phyloP scores from a whole-genome alignment of 2,113 vertebrate species.

The Brachirus orientalis region DNA sequence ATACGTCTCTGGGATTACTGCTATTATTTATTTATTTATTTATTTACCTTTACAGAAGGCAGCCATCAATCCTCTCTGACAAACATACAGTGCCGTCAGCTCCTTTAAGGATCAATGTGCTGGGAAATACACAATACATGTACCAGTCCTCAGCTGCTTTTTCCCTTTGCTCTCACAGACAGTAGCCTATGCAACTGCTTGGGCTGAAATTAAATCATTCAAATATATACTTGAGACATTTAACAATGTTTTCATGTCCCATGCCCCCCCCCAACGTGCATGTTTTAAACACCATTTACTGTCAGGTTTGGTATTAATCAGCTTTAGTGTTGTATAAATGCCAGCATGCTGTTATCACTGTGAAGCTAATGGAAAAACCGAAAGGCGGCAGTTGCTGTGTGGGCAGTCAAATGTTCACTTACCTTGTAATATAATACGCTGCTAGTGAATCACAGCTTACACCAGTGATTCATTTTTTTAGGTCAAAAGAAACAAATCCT shows the following conservation, averaged over 20 bases:
- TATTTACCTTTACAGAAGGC: constrained; percentile 73
- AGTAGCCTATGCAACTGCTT: constrained; percentile 53
- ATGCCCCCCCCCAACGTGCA: constrained; percentile 33
- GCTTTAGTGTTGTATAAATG: constrained; percentile 66
- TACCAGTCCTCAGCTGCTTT: constrained; percentile 71
- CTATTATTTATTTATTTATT: constrained; percentile 67
- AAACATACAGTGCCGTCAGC: constrained; percentile 76
- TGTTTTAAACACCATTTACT: constrained; percentile 59
- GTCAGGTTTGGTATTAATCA: constrained; percentile 64
- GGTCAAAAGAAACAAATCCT: constrained; percentile 60
- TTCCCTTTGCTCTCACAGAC: constrained; percentile 45
- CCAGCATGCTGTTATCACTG: constrained; percentile 63
- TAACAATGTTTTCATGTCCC: constrained; percentile 58
- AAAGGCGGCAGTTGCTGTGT: constrained; percentile 52
- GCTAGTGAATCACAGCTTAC: constrained; percentile 50
- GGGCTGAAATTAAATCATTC: constrained; percentile 41
- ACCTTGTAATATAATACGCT: constrained; percentile 60
- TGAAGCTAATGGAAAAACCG: constrained; percentile 52
- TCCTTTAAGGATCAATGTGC: constrained; percentile 70
- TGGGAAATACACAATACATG: constrained; percentile 75
- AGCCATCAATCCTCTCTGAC: constrained; percentile 76
- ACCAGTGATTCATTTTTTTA: constrained; percentile 46
- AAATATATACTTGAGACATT: constrained; percentile 59
- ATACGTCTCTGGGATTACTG: constrained; percentile 71
- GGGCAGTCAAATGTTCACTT: constrained; percentile 66